Evolutionary conservation across 2,888 invertebrate genomes (phyloP), one percentile per base, ranked within the genome.

Genomic region (Eupithecia abbreviata): DNA sequence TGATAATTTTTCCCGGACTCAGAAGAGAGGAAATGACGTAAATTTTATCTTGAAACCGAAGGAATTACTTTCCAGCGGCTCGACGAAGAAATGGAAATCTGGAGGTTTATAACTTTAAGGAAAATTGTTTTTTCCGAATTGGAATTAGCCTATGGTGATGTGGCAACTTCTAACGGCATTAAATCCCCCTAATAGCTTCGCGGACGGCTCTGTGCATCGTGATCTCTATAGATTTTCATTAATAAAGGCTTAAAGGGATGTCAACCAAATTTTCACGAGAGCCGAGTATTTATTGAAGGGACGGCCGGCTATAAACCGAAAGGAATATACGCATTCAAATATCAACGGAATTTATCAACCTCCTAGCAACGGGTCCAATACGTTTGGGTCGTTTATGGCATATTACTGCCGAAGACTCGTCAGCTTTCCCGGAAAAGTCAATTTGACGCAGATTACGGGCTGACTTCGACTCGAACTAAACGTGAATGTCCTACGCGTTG

Each of bases 291-390:
- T 92, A 91, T 91, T 90, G 89, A 89, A 87, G 74, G 77, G 75
- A 72, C 76, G 87, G 86, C 83, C 85, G 87, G 85, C 83, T 85
- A 89, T 91, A 90, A 90, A 88, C 89, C 87, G 87, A 90, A 89
- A 89, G 89, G 89, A 92, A 90, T 91, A 92, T 91, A 92, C 92
- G 89, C 91, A 93, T 94, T 93, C 94, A 93, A 93, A 93, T 94
- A 94, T 94, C 92, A 90, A 90, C 85, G 90, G 92, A 92, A 93
- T 93, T 93, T 92, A 93, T 93, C 92, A 93, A 93, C 90, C 90
- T 90, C 85, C 88, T 87, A 90, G 90, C 89, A 89, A 89, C 86
- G 91, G 90, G 89, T 88, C 90, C 93, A 92, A 93, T 93, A 93
- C 90, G 92, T 89, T 92, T 85, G 92, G 92, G 91, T 92, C 93